Evolutionary conservation across 1,140 invertebrate species (phyloP), one percentile per base, ranked within the genome.

Genomic region (Aphis gossypii): DNA sequence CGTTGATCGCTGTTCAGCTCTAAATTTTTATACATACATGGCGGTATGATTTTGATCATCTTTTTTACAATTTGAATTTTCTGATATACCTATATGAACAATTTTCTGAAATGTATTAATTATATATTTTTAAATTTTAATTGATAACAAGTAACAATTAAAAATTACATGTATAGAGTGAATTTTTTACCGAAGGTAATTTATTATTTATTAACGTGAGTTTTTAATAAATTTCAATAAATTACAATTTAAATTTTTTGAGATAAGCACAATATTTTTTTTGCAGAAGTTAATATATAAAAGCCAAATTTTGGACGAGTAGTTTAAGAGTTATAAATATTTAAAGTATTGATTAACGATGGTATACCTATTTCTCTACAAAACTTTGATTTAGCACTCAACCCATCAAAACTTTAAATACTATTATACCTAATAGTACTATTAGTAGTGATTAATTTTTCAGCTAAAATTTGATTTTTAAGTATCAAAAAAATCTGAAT

Each of bases 61-160:
- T 46, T n/a, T 46, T 25, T 90, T 54, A 60, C n/a, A 0, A 4
- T 68, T 76, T 46, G 90, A 46, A 48, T 76, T 76, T 91, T 90
- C 38, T 30, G 68, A 44, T 68, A 68, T 5, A 35, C 35, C 35
- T 35, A 46, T 41, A 90, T 0, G 90, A 35, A 7, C 41, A 4
- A 4, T 41, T 91, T 41, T 91, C 56, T 91, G 25, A 60, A 91
- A 91, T 38, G 14, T 23, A 56, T 56, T 5, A 30, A 68, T 68
- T 68, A n/a, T n/a, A n/a, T 76, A 76, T 76, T 76, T 76, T n/a
- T 18, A 76, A n/a, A 76, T n/a, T 76, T n/a, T n/a, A n/a, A n/a
- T n/a, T 76, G 60, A n/a, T 18, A 60, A 60, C n/a, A 76, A 68
- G 30, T 68, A 4, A 68, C 11, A 68, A n/a, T 7, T 76, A 7